Evolutionary conservation across 2,797 vertebrate species (phyloP).

Genomic region (Zalophus californianus): DNA sequence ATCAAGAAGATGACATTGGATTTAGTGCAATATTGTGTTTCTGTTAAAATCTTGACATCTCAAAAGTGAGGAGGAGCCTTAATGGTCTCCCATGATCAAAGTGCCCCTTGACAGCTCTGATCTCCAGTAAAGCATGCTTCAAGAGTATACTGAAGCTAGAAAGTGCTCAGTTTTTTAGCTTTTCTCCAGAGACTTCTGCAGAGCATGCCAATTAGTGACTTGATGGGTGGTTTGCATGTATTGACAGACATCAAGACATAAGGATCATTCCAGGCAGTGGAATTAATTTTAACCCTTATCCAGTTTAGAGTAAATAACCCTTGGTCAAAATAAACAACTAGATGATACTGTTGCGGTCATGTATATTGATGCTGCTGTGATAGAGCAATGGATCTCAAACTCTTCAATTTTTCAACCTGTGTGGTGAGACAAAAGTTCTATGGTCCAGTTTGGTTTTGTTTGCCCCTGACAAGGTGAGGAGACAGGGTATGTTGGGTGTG

Average conservation of each 20-base stretch:
- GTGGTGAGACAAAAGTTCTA: neutral
- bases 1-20: constrained; percentile 54
- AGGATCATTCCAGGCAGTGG: neutral
- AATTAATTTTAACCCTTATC: constrained; percentile 35
- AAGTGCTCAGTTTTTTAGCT: constrained; percentile 14
- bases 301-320: constrained; percentile 7
- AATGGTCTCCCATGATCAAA: neutral
- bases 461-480: neutral
- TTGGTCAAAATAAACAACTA: neutral
- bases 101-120: neutral
- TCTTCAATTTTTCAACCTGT: neutral
- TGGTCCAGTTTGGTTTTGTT: neutral
- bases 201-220: constrained; percentile 27
- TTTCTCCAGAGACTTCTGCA: constrained; percentile 28
- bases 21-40: constrained; percentile 32
- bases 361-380: neutral
- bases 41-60: constrained; percentile 26
- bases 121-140: neutral
- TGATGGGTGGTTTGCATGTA: neutral
- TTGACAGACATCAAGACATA: neutral
- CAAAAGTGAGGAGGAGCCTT: constrained; percentile 11
- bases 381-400: neutral
- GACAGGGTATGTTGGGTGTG: neutral
- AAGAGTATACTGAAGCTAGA: neutral
- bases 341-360: neutral